A percentile compares a stretch with the other conserved stretches of the same genome.
Conservation (phyloP, 2,797 vertebrate species). For the Micropoecilia bifurca region DNA sequence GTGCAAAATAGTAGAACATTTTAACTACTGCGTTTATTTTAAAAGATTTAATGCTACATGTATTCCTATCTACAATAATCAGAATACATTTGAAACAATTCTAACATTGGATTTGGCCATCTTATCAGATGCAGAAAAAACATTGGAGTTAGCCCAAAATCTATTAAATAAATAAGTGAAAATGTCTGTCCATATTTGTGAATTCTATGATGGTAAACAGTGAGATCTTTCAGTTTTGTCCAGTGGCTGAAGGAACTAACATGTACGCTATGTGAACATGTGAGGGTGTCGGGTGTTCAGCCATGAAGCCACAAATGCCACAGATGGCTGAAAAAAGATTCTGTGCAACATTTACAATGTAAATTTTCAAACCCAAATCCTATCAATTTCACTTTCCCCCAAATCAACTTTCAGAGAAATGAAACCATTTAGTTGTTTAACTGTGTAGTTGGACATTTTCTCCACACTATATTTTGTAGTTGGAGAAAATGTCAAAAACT, state of each 20-base stretch:
- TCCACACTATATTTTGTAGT: neutral
- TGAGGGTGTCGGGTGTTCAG: neutral
- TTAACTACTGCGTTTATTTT: neutral
- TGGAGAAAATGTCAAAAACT: neutral
- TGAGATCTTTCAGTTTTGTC: neutral
- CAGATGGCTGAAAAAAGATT: neutral
- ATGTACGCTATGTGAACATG: neutral
- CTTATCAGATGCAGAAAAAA: neutral
- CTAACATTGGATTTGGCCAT: neutral
- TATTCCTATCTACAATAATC: neutral
- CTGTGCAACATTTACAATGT: neutral
- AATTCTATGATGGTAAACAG: neutral
- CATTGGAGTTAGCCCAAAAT: neutral
- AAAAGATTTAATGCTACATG: neutral
- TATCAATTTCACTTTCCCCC: constrained; percentile 64
- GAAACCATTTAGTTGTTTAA: constrained; percentile 33
- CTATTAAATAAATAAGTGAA: neutral
- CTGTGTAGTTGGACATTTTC: neutral
- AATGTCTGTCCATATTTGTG: neutral
- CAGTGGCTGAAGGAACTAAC: neutral
- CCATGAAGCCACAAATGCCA: neutral
- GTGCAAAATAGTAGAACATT: neutral
- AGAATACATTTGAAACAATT: neutral
- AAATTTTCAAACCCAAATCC: constrained; percentile 18
- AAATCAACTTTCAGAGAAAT: constrained; percentile 50